These are phyloP conservation scores for Struthidea cinerea DNA, from an alignment of 2,113 vertebrate genomes.

Conservation along the genomic window DNA sequence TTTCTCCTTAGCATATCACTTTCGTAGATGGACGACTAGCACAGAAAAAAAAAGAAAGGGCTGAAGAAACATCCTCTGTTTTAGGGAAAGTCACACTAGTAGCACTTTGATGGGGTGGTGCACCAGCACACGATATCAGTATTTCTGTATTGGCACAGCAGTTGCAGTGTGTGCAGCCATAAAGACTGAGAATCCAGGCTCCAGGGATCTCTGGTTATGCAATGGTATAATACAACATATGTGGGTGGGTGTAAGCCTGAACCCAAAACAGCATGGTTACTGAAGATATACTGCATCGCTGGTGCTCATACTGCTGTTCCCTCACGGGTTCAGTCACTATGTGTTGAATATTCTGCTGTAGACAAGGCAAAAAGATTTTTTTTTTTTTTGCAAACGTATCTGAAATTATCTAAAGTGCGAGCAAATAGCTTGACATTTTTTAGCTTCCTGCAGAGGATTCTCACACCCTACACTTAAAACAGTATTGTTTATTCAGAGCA, in stretches of 20 bases:
- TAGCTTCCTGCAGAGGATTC: conserved; percentile 31
- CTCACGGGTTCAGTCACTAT: not conserved
- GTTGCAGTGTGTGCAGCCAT: conserved; percentile 27
- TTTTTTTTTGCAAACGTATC: not conserved
- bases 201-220: conserved; percentile 48
- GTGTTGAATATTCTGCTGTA: conserved; percentile 5
- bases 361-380: not conserved
- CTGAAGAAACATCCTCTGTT: not conserved
- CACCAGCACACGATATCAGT: not conserved
- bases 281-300: not conserved
- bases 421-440: conserved; percentile 13
- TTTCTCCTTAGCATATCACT: not conserved
- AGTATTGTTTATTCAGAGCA: conserved; percentile 15
- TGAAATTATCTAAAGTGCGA: conserved; percentile 22
- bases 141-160: conserved; percentile 18
- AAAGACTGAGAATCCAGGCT: conserved; percentile 37
- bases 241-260: conserved; percentile 66
- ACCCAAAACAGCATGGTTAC: conserved; percentile 53
- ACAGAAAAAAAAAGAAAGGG: not conserved
- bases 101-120: conserved; percentile 12
- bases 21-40: not conserved
- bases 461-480: not conserved
- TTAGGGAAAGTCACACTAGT: not conserved
- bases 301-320: conserved; percentile 40
- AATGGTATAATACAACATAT: conserved; percentile 59